Conservation (phyloP, 2,888 invertebrate genomes). For the Gastrophysa polygoni region DNA sequence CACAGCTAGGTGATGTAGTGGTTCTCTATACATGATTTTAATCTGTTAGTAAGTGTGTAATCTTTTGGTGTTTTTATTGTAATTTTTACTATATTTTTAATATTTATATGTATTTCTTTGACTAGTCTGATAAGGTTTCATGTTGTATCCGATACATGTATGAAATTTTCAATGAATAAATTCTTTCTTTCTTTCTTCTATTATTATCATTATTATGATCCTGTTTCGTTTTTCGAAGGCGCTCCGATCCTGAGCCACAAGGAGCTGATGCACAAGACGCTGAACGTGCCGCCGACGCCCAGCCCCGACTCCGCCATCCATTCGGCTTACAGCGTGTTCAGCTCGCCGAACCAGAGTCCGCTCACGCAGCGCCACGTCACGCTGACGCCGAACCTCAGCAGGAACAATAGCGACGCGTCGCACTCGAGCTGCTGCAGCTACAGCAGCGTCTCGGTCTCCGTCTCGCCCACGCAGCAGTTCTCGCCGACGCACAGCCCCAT, state of each 20-base stretch:
- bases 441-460: conserved; percentile 67
- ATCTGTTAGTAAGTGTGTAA: too few relatives aligned
- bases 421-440: conserved; percentile 89
- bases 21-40: too few relatives aligned
- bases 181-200: background rate
- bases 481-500: conserved; percentile 90
- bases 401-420: conserved; percentile 91
- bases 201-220: background rate
- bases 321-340: conserved; percentile 82
- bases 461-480: conserved; percentile 67
- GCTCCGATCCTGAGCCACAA: conserved; percentile 54
- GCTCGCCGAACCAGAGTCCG: conserved; percentile 87
- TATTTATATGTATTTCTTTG: too few relatives aligned
- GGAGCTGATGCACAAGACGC: conserved; percentile 62
- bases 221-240: conserved; percentile 25
- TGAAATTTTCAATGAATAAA: too few relatives aligned
- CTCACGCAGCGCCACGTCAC: conserved; percentile 82
- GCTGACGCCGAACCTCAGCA: conserved; percentile 81
- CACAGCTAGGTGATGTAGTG: too few relatives aligned
- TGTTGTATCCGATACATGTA: too few relatives aligned
- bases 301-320: conserved; percentile 90
- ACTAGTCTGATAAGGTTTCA: too few relatives aligned
- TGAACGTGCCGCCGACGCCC: conserved; percentile 75
- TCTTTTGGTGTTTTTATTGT: too few relatives aligned
- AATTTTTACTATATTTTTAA: too few relatives aligned